A percentile compares a stretch with the other conserved stretches of the same genome.
Evolutionary conservation across 2,113 vertebrate species (phyloP).

Genomic region (Chionomys nivalis): DNA sequence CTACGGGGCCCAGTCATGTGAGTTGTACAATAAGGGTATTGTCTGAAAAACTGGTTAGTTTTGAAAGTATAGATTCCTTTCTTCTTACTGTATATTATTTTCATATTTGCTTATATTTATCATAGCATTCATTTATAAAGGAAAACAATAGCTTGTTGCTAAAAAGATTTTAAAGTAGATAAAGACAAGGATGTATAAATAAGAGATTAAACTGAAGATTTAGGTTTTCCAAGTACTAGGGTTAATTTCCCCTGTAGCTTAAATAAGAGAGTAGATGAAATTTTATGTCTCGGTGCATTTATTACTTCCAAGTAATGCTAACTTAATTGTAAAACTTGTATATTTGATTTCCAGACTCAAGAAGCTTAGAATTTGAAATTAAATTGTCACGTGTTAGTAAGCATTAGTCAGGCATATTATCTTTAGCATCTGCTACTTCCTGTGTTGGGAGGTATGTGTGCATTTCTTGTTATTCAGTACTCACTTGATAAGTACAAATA

Average conservation of each 20-base stretch:
- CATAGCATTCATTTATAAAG: neutral
- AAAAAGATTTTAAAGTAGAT: conserved; percentile 44
- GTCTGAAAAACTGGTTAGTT: neutral
- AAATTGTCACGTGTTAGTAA: conserved; percentile 27
- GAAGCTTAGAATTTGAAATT: conserved; percentile 40
- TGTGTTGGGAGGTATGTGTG: conserved; percentile 43
- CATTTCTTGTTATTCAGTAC: conserved; percentile 47
- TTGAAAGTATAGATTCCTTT: conserved; percentile 1
- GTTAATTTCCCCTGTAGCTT: neutral
- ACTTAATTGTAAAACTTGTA: conserved; percentile 34
- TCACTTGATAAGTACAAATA: conserved; percentile 40
- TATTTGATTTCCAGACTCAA: conserved; percentile 28
- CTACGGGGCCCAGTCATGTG: neutral
- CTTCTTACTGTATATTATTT: neutral
- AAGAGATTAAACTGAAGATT: conserved; percentile 4
- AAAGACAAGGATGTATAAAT: conserved; percentile 30
- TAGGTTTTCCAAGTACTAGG: conserved; percentile 23
- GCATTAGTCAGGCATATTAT: conserved; percentile 45
- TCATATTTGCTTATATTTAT: conserved; percentile 7
- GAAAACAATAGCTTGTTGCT: neutral
- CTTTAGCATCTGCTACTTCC: conserved; percentile 17
- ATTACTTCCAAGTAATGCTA: conserved; percentile 12
- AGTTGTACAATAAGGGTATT: neutral
- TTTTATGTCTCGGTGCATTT: conserved; percentile 37
- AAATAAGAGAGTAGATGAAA: conserved; percentile 58